Base-by-base conservation (phyloP, 2,113 vertebrate species). In the Chrysochloris asiatica region DNA sequence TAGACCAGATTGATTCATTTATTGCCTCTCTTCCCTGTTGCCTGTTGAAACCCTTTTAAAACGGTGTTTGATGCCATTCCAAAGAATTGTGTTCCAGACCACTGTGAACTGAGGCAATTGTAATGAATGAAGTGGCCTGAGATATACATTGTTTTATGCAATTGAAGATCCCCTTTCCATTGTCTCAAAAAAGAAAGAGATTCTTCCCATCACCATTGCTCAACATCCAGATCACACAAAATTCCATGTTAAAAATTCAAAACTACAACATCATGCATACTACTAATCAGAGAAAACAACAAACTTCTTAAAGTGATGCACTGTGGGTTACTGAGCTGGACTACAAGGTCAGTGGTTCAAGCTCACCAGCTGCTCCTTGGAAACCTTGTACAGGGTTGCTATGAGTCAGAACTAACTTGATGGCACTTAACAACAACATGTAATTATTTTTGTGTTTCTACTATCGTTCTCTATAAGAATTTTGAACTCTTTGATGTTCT, bases 211-310 rank as follows among this genome's bases (percentile, higher is more conserved):
- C 10, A 67, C 28, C 48, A 47, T 52, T 50, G 69, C 41, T 1
- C 24, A 63, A 36, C 24, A 59, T 43, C 21, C 26, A 87, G 26
- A 79, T 16, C 65, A 76, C 9, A 61, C 6, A 77, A 56, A 81
- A n/a, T 47, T 84, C 19, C 36, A 69, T 67, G 33, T 81, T 83
- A 73, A 83, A 91, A 87, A 77, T 67, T 76, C 26, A 82, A 19
- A 87, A 10, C 33, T 81, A 24, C 0, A 67, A n/a, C 12, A 54
- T 12, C 56, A 36, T 9, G 21, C 9, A 43, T 83, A 71, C 38
- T 30, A 16, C 89, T 38, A 38, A 78, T 67, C 47, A 91, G 52
- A 12, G 22, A 75, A 61, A 43, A 69, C 6, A 30, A 16, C 0
- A 8, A 72, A 78, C 17, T 45, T n/a, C 9, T 28, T 75, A 59